A percentile compares a stretch with the other conserved stretches of the same genome.
Conservation (phyloP, 2,888 invertebrate genomes). For the Octonoba sinensis region DNA sequence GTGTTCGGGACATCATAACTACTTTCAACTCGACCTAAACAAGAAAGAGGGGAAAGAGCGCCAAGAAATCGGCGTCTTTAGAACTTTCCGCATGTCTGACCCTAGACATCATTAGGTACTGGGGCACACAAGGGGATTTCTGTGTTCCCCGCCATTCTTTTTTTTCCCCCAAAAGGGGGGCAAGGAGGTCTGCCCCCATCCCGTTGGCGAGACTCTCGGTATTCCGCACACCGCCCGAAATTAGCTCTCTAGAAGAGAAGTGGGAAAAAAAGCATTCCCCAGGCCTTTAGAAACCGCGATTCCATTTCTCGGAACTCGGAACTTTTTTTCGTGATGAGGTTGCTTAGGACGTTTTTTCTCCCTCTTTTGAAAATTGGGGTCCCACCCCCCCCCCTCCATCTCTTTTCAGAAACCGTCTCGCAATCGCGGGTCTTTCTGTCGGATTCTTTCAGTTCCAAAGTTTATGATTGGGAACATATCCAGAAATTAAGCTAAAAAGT, state of each 20-base stretch:
- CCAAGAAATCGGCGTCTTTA: slow-evolving; percentile 47
- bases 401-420: no score
- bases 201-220: slow-evolving; percentile 6
- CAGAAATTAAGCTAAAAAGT: no score
- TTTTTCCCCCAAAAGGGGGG: not conserved
- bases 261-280: slow-evolving; percentile 22
- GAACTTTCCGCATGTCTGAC: slow-evolving; percentile 63
- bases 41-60: slow-evolving; percentile 11
- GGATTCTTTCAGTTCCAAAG: no score
- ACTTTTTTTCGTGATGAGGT: slow-evolving; percentile 25
- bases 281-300: slow-evolving; percentile 17
- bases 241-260: slow-evolving; percentile 50
- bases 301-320: slow-evolving; percentile 43
- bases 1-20: slow-evolving; percentile 24
- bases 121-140: slow-evolving; percentile 27
- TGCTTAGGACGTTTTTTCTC: slow-evolving; percentile 25
- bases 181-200: slow-evolving; percentile 8
- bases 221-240: slow-evolving; percentile 31
- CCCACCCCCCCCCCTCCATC: not conserved
- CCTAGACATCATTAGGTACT: slow-evolving; percentile 59
- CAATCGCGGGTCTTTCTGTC: no score
- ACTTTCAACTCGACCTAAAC: slow-evolving; percentile 15
- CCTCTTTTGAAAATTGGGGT: not conserved
- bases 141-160: slow-evolving; percentile 9
- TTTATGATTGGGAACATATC: no score